Base-by-base conservation (phyloP, 1,140 invertebrate genomes). In the Lordiphosa clarofinis region DNA sequence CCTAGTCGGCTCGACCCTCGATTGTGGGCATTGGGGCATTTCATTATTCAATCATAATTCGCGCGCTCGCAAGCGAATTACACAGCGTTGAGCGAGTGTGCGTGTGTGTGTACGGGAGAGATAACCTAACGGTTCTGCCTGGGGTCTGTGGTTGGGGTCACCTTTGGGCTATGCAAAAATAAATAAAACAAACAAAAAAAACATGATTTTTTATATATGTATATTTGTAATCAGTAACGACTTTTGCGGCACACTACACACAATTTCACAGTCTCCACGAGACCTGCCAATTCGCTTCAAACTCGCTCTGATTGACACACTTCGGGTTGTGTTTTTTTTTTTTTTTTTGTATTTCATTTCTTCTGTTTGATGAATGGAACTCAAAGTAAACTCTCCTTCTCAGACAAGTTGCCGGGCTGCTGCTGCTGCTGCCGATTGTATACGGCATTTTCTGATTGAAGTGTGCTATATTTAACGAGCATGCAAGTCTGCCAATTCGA, bases 41-140 rank as follows among this genome's bases (percentile, higher is more conserved):
- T 68, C 65, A 79, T 82, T 82, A 82, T 82, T 82, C 78, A 82
- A 82, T 84, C 76, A 84, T 84, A 84, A 82, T 76, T 76, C 72
- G 76, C 78, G 76, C 76, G 71, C 71, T 47, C 49, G 74, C 78
- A 70, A 56, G 60, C 66, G 47, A 79, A 79, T 79, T 79, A 73
- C 69, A 79, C 70, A 66, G 53, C 49, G 65, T 68, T 61, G 54
- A 60, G 52, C 47, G 36, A 28, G 13, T 15, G 12, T 46, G 40
- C 24, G 40, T 37, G 13, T 42, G 42, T 15, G 15, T 71, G 66
- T 63, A 31, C 46, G 59, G 43, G 60, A 58, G 78, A 76, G 76
- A 82, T 82, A 82, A 79, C 76, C 76, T 56, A 56, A 55, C 61
- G 61, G 62, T 76, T 72, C 59, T 31, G 65, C 57, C 78, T 65